Evolutionary conservation across 2,888 invertebrate genomes (phyloP).

Genomic region (Epistrophella euchroma): DNA sequence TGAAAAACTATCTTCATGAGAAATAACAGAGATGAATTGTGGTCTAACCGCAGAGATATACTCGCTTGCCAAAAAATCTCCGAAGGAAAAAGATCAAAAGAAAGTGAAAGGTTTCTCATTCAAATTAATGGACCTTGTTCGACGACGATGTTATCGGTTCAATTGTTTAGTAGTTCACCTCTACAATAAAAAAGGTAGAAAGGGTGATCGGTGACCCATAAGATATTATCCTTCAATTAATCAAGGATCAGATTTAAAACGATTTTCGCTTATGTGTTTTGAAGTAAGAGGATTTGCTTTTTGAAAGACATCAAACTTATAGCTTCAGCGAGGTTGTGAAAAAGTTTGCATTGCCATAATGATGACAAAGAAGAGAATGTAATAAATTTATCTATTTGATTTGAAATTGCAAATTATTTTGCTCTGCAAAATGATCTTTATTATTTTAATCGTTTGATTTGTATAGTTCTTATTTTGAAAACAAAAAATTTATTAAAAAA

Average conservation of each 20-base stretch:
- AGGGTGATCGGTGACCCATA: constrained; percentile 71
- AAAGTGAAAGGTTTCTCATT: constrained; percentile 57
- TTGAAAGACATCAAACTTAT: constrained; percentile 4
- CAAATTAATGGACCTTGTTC: constrained; percentile 65
- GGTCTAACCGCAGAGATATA: constrained; percentile 44
- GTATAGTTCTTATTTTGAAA: too few species aligned
- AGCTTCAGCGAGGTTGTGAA: background rate
- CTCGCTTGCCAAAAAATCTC: constrained; percentile 25
- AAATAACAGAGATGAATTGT: constrained; percentile 37
- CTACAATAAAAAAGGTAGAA: background rate
- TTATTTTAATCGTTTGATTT: background rate
- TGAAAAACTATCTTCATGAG: constrained; percentile 70
- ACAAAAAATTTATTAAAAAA: too few species aligned
- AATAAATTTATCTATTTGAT: background rate
- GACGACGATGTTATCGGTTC: constrained; percentile 31
- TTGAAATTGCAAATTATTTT: background rate
- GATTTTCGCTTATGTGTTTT: constrained; percentile 39
- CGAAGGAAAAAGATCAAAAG: constrained; percentile 24
- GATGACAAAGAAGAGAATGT: background rate
- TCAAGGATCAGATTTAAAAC: constrained; percentile 58
- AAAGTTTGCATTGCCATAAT: background rate
- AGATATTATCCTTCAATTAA: constrained; percentile 75
- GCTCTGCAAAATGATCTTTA: background rate
- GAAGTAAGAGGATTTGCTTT: constrained; percentile 31
- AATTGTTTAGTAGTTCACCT: constrained; percentile 15